phyloP scores from a whole-genome alignment of 2,797 vertebrate species.

The Phalloptychus januarius region DNA sequence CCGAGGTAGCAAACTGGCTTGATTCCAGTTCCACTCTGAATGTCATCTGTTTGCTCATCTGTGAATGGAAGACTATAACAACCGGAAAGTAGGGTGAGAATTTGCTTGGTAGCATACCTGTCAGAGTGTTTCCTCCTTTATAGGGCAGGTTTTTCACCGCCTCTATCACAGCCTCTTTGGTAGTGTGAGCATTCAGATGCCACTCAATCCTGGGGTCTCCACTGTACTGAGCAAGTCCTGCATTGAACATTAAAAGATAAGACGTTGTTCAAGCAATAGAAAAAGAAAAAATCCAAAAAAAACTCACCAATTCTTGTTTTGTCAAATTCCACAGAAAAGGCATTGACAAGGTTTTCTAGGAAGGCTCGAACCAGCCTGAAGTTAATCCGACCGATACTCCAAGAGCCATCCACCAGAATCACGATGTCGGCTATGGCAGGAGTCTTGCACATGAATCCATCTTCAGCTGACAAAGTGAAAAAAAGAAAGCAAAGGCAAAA shows the following conservation, averaged over 20 bases:
- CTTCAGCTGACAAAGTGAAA: constrained; percentile 33
- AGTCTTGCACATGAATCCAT: constrained; percentile 86
- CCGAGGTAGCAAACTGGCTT: constrained; percentile 2
- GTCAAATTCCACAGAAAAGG: constrained; percentile 88
- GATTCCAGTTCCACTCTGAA: constrained; percentile 6
- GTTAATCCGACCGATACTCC: constrained; percentile 98
- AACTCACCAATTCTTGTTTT: constrained; percentile 89
- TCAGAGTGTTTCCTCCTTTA: constrained; percentile 96
- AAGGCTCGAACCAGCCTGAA: constrained; percentile 94
- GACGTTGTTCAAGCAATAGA: neutral
- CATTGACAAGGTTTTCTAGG: constrained; percentile 91
- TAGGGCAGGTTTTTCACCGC: constrained; percentile 94
- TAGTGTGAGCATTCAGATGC: constrained; percentile 89
- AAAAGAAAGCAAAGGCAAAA: neutral
- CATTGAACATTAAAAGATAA: neutral
- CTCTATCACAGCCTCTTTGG: constrained; percentile 90
- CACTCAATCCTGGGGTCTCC: constrained; percentile 96
- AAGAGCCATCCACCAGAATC: constrained; percentile 96
- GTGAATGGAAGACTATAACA: neutral
- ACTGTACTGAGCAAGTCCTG: constrained; percentile 96
- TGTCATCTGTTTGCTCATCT: constrained; percentile 12
- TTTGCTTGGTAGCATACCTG: constrained; percentile 79
- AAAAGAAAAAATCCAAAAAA: neutral
- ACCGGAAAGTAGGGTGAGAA: neutral
- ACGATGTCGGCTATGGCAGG: constrained; percentile 91